Conservation (phyloP, 2,797 vertebrate genomes). For the Platyrinchus mystaceus region DNA sequence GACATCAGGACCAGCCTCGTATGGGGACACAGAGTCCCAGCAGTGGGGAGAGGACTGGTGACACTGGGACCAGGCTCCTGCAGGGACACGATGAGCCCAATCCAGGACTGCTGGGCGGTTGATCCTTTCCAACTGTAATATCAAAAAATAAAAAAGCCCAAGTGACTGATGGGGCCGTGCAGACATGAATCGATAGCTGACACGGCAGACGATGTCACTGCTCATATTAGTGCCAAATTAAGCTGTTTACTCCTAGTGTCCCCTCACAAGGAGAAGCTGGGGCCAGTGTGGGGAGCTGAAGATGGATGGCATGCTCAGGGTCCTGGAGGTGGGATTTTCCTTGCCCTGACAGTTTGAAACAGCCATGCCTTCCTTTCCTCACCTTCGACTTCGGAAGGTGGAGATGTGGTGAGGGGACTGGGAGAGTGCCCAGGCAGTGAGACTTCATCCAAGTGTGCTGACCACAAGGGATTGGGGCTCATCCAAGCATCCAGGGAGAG, state of each 20-base stretch:
- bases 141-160: background rate
- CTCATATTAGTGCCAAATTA: constrained; percentile 47
- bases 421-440: rapidly evolving
- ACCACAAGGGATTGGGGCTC: rapidly evolving
- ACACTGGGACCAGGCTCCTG: background rate
- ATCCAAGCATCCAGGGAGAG: background rate
- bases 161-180: background rate
- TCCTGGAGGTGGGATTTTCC: background rate
- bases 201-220: background rate
- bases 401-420: rapidly evolving
- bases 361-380: rapidly evolving
- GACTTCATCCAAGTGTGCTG: background rate
- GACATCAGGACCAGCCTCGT: background rate
- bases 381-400: rapidly evolving
- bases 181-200: constrained; percentile 31
- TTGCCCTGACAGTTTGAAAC: background rate
- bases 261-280: background rate
- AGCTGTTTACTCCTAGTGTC: constrained; percentile 55
- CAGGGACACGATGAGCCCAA: rapidly evolving
- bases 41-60: background rate
- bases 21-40: background rate
- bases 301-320: constrained; percentile 22
- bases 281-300: rapidly evolving
- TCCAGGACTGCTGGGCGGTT: background rate
- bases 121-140: background rate